Base-by-base conservation (phyloP, 2,888 invertebrate genomes). In the Athalia circularis region DNA sequence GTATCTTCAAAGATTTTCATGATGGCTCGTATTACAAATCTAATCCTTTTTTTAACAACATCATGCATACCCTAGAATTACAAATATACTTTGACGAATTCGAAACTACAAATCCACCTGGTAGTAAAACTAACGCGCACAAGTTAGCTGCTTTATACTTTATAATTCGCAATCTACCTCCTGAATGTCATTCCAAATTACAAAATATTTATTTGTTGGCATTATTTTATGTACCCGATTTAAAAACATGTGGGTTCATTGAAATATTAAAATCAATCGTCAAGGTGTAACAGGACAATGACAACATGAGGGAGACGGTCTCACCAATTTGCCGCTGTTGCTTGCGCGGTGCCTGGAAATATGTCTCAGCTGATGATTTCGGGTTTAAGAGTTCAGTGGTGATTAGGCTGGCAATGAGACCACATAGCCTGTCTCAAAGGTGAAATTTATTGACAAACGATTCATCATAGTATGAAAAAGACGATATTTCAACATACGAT, bases 61-160 rank as follows among this genome's bases (percentile, higher is more conserved):
- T 74, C n/a, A 74, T 50, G 72, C 50, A 5, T 3, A 74, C 62
- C 15, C 64, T 80, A 57, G 64, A 77, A 9, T 72, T 79, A 52
- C 78, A 79, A 48, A 6, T 80, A 11, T 80, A 62, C 54, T 81
- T 62, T 62, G 81, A 82, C 54, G 80, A 82, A 45, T 82, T 81
- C 59, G 82, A 81, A 54, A 77, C 78, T 0, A 80, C 70, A 9
- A 82, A 82, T 70, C 81, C 80, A 11, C 65, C 81, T 6, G 81
- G 82, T 45, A 79, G 79, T 29, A 81, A 81, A 79, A 82, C 81
- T 0, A 68, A 74, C 48, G 75, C 52, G 5, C 76, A 81, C 15
- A 81, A 81, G 65, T 57, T 82, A 13, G 80, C 79, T 0, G 80
- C 57, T n/a, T 78, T 80, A 48, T 82, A 82, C 57, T 81, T 75